Base-by-base conservation (phyloP, 2,888 invertebrate genomes). In the Stramonita haemastoma region DNA sequence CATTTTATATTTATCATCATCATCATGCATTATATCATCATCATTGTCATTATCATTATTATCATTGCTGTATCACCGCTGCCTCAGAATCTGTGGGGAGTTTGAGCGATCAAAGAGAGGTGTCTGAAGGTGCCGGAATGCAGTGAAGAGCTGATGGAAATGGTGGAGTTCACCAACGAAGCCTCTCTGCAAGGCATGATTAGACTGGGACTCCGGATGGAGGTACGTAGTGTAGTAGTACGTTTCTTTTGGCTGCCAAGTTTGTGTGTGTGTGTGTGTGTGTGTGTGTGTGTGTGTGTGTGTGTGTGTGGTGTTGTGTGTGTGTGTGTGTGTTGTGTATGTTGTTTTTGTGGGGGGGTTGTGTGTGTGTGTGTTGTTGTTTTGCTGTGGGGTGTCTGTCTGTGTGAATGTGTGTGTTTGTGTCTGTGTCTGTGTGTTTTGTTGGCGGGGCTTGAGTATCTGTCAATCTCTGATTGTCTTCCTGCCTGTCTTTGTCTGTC, bases 71-170 rank as follows among this genome's bases (percentile, higher is more conserved):
- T 85, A 19, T 46, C 22, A 15, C 17, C 1, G n/a, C 22, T 46
- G 46, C 8, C 66, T 94, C 91, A 97, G 97, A 79, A 95, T 95
- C 29, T 96, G 96, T 93, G 96, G 96, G 0, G 97, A 97, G 93
- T 98, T 98, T 95, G 97, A 98, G 95, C 96, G 96, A 97, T 98
- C 89, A 97, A 97, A 93, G 96, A 96, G 57, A 97, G 96, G 92
- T 98, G 98, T 0, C 95, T 97, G 22, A 97, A 97, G 93, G 97
- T 97, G 92, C 98, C 98, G 0, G 97, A 97, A 92, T 97, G 97
- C 73, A 98, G 98, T 0, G 97, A 97, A 93, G 98, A 98, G 94
- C 96, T 99, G 57, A 97, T 98, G 92, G 97, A 97, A 91, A 97
- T 97, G 96, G 98, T 98, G 56, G 96, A 97, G 89, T 98, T 98